These are phyloP conservation scores for Ryuthela nishihirai DNA, from an alignment of 2,888 invertebrate genomes.

Conservation along the genomic window DNA sequence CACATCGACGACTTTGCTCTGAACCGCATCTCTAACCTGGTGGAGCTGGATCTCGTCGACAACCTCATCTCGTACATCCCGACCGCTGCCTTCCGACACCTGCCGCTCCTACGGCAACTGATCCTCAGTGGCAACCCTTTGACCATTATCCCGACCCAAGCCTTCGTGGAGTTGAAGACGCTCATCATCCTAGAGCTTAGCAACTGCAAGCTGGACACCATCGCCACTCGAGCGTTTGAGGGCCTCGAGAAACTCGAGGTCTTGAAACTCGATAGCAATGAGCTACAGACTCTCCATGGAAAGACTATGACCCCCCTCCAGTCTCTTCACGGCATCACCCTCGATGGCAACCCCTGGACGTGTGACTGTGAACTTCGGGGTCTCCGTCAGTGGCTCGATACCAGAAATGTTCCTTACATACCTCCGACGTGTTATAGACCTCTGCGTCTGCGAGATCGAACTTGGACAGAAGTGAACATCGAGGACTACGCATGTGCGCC, in stretches of 20 bases:
- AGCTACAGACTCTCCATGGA: slow-evolving; percentile 66
- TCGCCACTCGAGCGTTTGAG: slow-evolving; percentile 75
- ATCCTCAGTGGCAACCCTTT: slow-evolving; percentile 77
- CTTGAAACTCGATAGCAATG: slow-evolving; percentile 76
- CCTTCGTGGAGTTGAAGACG: slow-evolving; percentile 32
- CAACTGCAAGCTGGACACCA: slow-evolving; percentile 59
- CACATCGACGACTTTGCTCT: slow-evolving; percentile 75
- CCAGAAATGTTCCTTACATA: slow-evolving; percentile 38
- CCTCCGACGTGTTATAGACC: slow-evolving; percentile 36
- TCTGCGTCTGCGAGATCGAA: slow-evolving; percentile 27
- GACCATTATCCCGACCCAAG: slow-evolving; percentile 48
- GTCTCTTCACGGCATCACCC: slow-evolving; percentile 31
- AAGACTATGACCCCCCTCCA: slow-evolving; percentile 35
- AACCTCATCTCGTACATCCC: slow-evolving; percentile 78
- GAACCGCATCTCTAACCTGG: slow-evolving; percentile 78
- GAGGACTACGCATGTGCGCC: slow-evolving; percentile 39
- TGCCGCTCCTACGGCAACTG: slow-evolving; percentile 73
- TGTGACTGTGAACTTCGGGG: slow-evolving; percentile 39
- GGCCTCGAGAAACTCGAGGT: slow-evolving; percentile 71
- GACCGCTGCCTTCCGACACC: slow-evolving; percentile 70
- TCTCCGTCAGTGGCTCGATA: slow-evolving; percentile 35
- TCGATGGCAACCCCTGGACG: slow-evolving; percentile 39
- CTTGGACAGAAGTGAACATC: slow-evolving; percentile 31
- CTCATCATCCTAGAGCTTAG: slow-evolving; percentile 72
- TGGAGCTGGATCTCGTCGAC: slow-evolving; percentile 80